Conservation (phyloP, 2,888 invertebrate genomes). For the Papilio protenor region DNA sequence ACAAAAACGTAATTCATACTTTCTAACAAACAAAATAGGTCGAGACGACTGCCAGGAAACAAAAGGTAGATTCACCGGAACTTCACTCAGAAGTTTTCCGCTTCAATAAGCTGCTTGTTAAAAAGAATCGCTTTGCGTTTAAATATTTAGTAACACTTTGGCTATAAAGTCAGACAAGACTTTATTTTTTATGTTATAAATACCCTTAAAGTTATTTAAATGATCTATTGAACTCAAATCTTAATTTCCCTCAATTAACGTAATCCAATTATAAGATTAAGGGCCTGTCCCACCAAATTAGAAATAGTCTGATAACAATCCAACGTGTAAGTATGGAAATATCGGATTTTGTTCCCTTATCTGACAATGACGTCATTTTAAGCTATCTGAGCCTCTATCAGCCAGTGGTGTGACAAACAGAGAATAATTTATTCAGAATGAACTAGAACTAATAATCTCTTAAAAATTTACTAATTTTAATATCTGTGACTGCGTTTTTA, state of each 20-base stretch:
- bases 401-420: not conserved
- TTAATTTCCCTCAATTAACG: not conserved
- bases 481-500: not conserved
- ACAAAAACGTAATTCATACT: conserved; percentile 32
- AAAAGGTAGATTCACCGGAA: conserved; percentile 29
- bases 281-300: too few species aligned
- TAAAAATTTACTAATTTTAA: not conserved
- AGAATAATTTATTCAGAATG: too few species aligned
- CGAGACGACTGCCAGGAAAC: conserved; percentile 29
- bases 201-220: not conserved
- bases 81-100: conserved; percentile 32
- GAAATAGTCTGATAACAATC: too few species aligned
- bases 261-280: conserved; percentile 23
- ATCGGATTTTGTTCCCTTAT: too few species aligned
- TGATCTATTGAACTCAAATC: not conserved
- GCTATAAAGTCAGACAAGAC: too few species aligned
- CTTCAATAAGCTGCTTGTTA: conserved; percentile 27
- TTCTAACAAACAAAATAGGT: conserved; percentile 39
- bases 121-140: not conserved
- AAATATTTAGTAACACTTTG: not conserved
- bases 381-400: too few species aligned
- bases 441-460: too few species aligned
- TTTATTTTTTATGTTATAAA: not conserved
- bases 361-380: too few species aligned
- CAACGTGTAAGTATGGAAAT: too few species aligned